Conservation (phyloP, 2,797 vertebrate species). For the Cygnus olor region DNA sequence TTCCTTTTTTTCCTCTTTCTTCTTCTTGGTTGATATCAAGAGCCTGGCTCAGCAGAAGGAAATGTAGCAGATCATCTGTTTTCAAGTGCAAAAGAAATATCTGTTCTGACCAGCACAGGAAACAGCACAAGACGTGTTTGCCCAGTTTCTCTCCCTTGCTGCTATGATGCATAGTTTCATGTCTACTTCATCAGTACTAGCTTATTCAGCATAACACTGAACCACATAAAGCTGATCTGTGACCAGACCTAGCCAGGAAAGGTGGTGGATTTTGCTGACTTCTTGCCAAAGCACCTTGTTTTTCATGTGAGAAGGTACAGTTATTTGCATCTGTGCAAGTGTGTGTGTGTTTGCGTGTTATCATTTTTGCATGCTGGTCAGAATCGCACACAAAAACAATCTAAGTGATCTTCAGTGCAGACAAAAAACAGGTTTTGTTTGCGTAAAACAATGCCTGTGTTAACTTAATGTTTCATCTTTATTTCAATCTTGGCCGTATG, state of each 20-base stretch:
- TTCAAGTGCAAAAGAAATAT: conserved; percentile 21
- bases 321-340: neutral
- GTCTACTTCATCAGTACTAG: conserved; percentile 22
- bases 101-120: conserved; percentile 6
- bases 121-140: neutral
- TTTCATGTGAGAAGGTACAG: neutral
- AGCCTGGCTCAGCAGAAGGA: conserved; percentile 20
- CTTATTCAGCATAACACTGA: conserved; percentile 57
- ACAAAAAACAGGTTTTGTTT: conserved; percentile 27
- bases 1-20: neutral
- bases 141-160: conserved; percentile 6
- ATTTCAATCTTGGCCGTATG: neutral
- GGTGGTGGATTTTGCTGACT: conserved; percentile 10
- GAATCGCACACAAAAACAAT: neutral
- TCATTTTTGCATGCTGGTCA: neutral
- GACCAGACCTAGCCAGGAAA: conserved; percentile 3
- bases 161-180: conserved; percentile 25
- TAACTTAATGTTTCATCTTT: conserved; percentile 23
- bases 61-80: conserved; percentile 33
- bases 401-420: neutral
- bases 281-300: neutral
- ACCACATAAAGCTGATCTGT: conserved; percentile 58
- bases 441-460: conserved; percentile 14
- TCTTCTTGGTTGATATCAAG: neutral
- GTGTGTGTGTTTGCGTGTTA: neutral